phyloP scores from a whole-genome alignment of 2,113 vertebrate species.

The Cyanistes caeruleus region DNA sequence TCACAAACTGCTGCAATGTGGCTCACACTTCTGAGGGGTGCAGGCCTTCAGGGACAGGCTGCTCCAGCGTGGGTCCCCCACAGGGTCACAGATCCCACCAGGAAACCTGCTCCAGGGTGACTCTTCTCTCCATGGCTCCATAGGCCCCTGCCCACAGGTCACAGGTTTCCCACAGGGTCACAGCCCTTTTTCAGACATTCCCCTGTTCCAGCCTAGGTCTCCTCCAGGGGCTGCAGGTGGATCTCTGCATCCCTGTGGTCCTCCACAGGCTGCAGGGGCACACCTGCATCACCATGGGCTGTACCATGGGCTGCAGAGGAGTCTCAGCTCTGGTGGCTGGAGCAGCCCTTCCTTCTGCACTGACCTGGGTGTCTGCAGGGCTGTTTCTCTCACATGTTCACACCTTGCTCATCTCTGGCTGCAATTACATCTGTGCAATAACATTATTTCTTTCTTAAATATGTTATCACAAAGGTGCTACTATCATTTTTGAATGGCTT shows the following conservation, averaged over 20 bases:
- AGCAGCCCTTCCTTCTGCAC: background rate
- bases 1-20: background rate
- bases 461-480: background rate
- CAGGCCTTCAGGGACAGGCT: background rate
- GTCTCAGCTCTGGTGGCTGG: background rate
- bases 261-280: background rate
- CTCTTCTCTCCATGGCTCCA: background rate
- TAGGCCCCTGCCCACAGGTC: background rate
- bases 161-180: background rate
- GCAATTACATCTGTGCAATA: background rate
- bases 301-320: background rate
- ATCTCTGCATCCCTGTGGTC: background rate
- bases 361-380: background rate
- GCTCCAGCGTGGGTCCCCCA: accelerated
- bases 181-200: background rate
- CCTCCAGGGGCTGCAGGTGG: background rate
- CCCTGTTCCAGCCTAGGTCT: background rate
- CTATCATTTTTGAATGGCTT: background rate
- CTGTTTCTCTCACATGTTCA: background rate
- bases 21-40: accelerated
- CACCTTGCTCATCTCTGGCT: background rate
- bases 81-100: background rate
- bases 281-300: background rate
- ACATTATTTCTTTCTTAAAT: background rate
- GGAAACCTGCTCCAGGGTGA: accelerated